These are phyloP conservation scores for Nomada goodeniana DNA, from an alignment of 2,888 invertebrate genomes.

Conservation along the genomic window DNA sequence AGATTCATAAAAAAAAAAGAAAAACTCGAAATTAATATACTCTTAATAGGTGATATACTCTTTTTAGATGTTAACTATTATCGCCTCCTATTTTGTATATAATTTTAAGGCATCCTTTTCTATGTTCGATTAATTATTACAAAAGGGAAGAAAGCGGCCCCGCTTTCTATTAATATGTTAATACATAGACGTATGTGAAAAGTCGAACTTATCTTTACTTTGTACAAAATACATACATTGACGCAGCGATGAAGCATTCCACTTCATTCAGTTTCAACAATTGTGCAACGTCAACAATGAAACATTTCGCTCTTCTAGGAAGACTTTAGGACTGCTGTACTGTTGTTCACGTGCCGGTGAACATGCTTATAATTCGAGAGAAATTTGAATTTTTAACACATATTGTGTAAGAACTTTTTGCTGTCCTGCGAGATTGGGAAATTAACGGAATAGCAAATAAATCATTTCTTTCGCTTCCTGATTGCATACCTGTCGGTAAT, in stretches of 20 bases:
- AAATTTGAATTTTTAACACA: not conserved
- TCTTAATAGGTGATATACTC: not conserved
- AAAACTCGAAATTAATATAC: slow-evolving; percentile 7
- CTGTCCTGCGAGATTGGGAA: not conserved
- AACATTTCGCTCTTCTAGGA: slow-evolving; percentile 9
- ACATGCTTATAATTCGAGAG: not conserved
- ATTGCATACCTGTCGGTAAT: too few species aligned
- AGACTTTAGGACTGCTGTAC: not conserved
- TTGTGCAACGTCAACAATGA: slow-evolving; percentile 42
- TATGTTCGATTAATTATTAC: slow-evolving; percentile 15
- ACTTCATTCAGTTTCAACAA: slow-evolving; percentile 40
- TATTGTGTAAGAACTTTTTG: not conserved
- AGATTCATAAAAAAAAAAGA: not conserved
- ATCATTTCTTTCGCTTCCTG: too few species aligned
- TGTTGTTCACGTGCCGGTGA: too few species aligned
- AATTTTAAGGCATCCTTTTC: not conserved
- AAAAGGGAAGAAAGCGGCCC: slow-evolving; percentile 33
- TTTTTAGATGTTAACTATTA: slow-evolving; percentile 5
- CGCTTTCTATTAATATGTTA: slow-evolving; percentile 17
- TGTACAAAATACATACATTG: slow-evolving; percentile 82
- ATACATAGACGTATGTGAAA: slow-evolving; percentile 1
- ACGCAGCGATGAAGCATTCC: slow-evolving; percentile 43
- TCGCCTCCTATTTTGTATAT: slow-evolving; percentile 4
- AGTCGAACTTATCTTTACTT: slow-evolving; percentile 64
- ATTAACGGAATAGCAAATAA: not conserved